Conservation (phyloP, 2,797 vertebrate species). For the Neopelma chrysocephalum region DNA sequence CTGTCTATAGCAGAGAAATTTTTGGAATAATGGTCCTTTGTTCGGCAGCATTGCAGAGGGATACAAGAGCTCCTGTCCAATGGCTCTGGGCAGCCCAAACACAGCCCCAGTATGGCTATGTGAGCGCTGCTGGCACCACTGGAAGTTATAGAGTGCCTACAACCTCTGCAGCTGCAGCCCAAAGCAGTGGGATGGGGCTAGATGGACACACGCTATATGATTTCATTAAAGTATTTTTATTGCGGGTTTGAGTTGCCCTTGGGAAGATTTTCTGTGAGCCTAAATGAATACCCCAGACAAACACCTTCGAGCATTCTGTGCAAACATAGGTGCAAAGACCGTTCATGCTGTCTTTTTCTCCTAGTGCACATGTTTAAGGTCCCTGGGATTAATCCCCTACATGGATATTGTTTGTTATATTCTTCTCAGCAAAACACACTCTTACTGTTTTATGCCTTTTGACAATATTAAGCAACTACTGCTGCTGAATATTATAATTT, state of each 20-base stretch:
- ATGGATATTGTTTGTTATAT: accelerated
- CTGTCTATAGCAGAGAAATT: not conserved
- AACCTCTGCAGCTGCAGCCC: not conserved
- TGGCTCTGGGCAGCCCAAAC: not conserved
- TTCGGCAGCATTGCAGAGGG: not conserved
- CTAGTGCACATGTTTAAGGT: not conserved
- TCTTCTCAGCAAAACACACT: not conserved
- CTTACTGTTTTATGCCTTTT: not conserved
- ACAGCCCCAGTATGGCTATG: not conserved
- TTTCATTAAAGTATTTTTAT: not conserved
- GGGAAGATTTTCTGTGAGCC: not conserved
- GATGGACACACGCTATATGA: not conserved
- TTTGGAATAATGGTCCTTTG: not conserved
- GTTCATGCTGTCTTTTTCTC: not conserved
- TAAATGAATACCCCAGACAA: not conserved
- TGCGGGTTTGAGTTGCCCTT: not conserved
- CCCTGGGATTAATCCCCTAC: not conserved
- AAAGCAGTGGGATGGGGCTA: not conserved
- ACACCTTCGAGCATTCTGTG: not conserved
- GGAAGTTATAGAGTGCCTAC: not conserved
- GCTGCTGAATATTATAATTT: not conserved
- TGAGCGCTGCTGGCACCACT: not conserved
- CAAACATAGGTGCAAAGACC: not conserved
- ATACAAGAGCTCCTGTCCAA: not conserved
- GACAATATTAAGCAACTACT: not conserved